Evolutionary conservation across 2,113 vertebrate genomes (phyloP).

Genomic region (Zosterops lateralis): DNA sequence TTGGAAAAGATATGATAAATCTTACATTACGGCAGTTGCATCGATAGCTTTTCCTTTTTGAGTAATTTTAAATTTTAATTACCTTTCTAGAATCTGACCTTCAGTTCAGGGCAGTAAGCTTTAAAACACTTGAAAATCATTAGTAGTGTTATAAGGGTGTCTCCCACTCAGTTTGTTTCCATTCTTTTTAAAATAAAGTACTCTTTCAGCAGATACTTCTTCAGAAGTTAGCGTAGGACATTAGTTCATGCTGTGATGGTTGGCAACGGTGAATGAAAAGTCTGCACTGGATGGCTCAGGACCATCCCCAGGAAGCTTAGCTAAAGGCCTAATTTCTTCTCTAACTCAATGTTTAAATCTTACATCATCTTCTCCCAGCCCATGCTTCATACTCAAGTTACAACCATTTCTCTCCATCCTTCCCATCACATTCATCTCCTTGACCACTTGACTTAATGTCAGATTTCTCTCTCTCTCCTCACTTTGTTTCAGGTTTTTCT

Average conservation of each 20-base stretch:
- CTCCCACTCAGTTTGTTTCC: not conserved
- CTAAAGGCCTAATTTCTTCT: not conserved
- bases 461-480: not conserved
- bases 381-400: not conserved
- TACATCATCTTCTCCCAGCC: not conserved
- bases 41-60: not conserved
- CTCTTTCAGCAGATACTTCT: not conserved
- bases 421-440: not conserved
- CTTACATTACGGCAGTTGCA: not conserved
- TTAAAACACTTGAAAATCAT: not conserved
- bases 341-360: not conserved
- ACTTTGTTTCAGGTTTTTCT: not conserved
- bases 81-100: not conserved
- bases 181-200: not conserved
- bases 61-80: not conserved
- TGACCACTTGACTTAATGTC: not conserved
- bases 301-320: not conserved
- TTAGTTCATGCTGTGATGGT: not conserved
- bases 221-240: not conserved
- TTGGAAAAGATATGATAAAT: not conserved
- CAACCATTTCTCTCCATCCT: not conserved
- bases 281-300: not conserved
- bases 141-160: not conserved
- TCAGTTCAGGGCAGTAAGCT: not conserved
- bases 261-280: not conserved